Base-by-base conservation (phyloP, 2,113 vertebrate genomes). In the Phrynosoma platyrhinos region DNA sequence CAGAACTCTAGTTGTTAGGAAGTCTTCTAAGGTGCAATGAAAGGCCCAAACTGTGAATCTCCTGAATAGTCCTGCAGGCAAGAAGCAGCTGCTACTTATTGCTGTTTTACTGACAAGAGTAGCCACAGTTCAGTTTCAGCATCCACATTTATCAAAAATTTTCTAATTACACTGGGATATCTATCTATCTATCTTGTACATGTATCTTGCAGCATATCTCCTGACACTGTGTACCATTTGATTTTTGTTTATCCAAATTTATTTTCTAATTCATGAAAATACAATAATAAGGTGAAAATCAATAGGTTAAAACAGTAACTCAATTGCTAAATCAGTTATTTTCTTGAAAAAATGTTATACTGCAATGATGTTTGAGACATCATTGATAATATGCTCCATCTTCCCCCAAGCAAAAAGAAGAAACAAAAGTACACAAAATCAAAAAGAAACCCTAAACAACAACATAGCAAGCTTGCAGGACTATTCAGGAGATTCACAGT, bases 331-430 rank as follows among this genome's bases (percentile, higher is more conserved):
- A 53, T 66, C 2, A 13, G 9, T 14, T 9, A 6, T 36, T 75
- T 42, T 27, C 72, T 79, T 21, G 23, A 69, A 78, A 69, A 78
- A 85, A 32, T 40, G 1, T 32, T 74, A 32, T 27, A 36, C 4
- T 84, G 21, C 5, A 69, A 85, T 47, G 47, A 47, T 14, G 52
- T 30, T 82, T 58, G n/a, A 84, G 55, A 16, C 79, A 66, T 23
- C 84, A 90, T 88, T 79, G 47, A 47, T 87, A 92, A 91, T 32
- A 88, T 30, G 32, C 10, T 32, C 79, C 4, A 40, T 66, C 9
- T 68, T 8, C 58, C 20, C 20, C 21, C 32, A 16, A 32, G n/a
- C 1, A 75, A 7, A 75, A 75, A 18, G 36, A 14, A 9, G 13
- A 72, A 72, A 12, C 16, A 75, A 75, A 75, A 74, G 2, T 36